Evolutionary conservation across 2,888 invertebrate genomes (phyloP).

Genomic region (Oscheius sp.): DNA sequence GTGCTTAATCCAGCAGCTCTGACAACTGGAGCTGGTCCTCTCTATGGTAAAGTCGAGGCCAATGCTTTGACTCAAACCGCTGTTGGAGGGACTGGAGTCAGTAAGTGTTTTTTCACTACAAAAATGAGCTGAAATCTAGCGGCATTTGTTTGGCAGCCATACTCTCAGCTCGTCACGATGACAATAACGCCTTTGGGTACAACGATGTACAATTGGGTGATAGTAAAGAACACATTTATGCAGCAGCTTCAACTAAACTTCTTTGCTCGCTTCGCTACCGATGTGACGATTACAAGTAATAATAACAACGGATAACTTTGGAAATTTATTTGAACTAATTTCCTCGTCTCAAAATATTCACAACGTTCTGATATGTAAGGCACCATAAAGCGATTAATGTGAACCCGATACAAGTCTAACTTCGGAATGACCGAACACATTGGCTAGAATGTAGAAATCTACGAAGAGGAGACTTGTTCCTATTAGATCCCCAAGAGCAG

Average conservation of each 20-base stretch:
- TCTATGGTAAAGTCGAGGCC: constrained; percentile 57
- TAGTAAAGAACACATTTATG: constrained; percentile 56
- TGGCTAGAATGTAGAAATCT: constrained; percentile 28
- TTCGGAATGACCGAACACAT: constrained; percentile 9
- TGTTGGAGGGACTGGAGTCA: constrained; percentile 33
- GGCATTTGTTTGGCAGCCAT: constrained; percentile 34
- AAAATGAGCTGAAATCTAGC: not conserved
- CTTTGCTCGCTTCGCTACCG: constrained; percentile 47
- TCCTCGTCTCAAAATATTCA: not conserved
- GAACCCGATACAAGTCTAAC: not conserved
- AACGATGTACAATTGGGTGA: constrained; percentile 53
- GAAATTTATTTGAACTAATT: not conserved
- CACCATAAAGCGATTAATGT: too few relatives aligned
- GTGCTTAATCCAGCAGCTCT: constrained; percentile 43
- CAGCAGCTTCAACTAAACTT: constrained; percentile 55
- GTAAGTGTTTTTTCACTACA: not conserved
- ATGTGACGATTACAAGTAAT: constrained; percentile 28
- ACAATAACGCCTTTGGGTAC: constrained; percentile 23
- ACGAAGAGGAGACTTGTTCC: constrained; percentile 43
- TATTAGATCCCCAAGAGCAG: constrained; percentile 60
- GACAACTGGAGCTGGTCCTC: constrained; percentile 37
- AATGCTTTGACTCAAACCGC: constrained; percentile 49
- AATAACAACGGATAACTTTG: not conserved
- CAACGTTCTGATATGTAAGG: too few relatives aligned
- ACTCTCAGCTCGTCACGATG: constrained; percentile 9